Percentiles rank a stretch among this genome's conserved stretches.
These are phyloP conservation scores for Pollicipes pollicipes DNA, from an alignment of 1,140 invertebrate genomes.

Conservation along the genomic window DNA sequence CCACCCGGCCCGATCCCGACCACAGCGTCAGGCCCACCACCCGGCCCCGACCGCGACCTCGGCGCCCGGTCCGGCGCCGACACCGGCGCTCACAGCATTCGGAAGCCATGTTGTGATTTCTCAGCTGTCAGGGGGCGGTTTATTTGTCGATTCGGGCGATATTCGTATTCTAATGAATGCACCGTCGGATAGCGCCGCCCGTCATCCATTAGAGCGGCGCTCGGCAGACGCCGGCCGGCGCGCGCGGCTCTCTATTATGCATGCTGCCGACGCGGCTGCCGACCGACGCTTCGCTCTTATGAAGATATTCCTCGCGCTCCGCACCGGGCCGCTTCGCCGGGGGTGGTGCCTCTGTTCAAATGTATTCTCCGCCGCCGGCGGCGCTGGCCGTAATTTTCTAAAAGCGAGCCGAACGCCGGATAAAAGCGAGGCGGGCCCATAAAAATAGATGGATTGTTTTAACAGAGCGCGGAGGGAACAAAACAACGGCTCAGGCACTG, in stretches of 20 bases:
- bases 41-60: too few species aligned
- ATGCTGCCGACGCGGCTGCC: neutral
- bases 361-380: too few species aligned
- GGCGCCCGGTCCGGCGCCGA: too few species aligned
- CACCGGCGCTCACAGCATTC: neutral
- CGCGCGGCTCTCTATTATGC: neutral
- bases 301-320: too few species aligned
- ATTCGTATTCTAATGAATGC: neutral
- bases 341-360: neutral
- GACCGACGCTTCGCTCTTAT: neutral
- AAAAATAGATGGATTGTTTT: neutral
- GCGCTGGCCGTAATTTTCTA: too few species aligned
- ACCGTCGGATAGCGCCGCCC: neutral
- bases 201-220: neutral
- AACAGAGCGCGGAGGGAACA: neutral
- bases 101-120: conserved; percentile 1
- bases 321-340: too few species aligned
- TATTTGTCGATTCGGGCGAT: neutral
- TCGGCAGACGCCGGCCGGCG: neutral
- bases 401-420: neutral
- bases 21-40: too few species aligned
- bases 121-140: neutral
- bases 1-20: too few species aligned
- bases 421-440: neutral
- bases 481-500: neutral